Conservation (phyloP, 2,888 invertebrate genomes). For the Blastobasis adustella region DNA sequence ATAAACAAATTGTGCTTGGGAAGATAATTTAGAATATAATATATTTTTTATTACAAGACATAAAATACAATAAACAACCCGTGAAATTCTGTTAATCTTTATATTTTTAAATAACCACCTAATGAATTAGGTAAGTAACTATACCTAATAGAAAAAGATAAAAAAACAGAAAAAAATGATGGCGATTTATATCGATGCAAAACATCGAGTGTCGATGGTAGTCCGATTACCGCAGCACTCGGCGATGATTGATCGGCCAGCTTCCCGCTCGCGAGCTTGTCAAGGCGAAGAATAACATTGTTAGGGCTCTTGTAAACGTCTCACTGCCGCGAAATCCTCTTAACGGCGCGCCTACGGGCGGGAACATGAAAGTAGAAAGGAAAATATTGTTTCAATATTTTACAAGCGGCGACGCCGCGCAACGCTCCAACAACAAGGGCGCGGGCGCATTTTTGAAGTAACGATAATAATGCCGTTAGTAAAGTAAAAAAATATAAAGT, state of each 20-base stretch:
- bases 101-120: too few relatives aligned
- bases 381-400: slow-evolving; percentile 14
- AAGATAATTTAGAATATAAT: too few relatives aligned
- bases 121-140: too few relatives aligned
- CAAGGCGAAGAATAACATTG: slow-evolving; percentile 69
- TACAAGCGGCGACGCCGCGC: not conserved
- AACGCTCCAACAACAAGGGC: not conserved
- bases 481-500: too few relatives aligned
- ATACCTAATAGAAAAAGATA: too few relatives aligned
- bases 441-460: not conserved
- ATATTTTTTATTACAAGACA: too few relatives aligned
- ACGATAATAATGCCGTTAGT: too few relatives aligned
- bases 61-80: too few relatives aligned
- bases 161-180: too few relatives aligned
- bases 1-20: too few relatives aligned
- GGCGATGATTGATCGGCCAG: slow-evolving; percentile 60
- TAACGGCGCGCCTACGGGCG: slow-evolving; percentile 31
- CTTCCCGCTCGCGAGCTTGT: slow-evolving; percentile 52
- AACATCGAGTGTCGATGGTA: slow-evolving; percentile 5
- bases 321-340: slow-evolving; percentile 58
- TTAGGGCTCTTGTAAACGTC: slow-evolving; percentile 63
- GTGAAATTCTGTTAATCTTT: too few relatives aligned
- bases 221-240: slow-evolving; percentile 35
- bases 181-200: not conserved
- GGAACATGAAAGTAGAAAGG: slow-evolving; percentile 24